These are phyloP conservation scores for Diadophis punctatus DNA, from an alignment of 2,113 vertebrate species.

Conservation along the genomic window DNA sequence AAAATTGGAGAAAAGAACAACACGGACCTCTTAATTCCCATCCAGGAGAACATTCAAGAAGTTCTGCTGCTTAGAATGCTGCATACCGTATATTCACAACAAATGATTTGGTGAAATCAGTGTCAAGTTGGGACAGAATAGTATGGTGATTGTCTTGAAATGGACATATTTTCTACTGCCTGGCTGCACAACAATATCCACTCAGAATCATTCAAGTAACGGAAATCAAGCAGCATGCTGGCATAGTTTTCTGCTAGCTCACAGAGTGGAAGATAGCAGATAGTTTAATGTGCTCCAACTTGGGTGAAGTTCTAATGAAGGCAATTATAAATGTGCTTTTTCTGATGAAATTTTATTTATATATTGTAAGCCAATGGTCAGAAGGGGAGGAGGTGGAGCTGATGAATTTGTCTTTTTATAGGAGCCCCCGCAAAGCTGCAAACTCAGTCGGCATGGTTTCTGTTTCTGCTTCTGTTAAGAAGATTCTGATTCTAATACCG, in stretches of 20 bases:
- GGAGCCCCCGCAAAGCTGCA: background rate
- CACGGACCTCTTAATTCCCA: background rate
- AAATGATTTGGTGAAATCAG: background rate
- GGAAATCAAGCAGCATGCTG: background rate
- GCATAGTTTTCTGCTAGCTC: background rate
- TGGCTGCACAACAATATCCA: background rate
- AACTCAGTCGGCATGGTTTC: background rate
- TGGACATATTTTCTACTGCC: background rate
- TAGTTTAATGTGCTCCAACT: background rate
- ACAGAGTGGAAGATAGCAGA: background rate
- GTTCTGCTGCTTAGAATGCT: background rate
- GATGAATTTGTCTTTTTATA: background rate
- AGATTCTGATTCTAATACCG: background rate
- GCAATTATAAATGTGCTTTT: background rate
- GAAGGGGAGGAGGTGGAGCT: background rate
- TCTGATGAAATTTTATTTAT: background rate
- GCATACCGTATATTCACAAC: background rate
- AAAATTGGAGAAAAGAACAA: background rate
- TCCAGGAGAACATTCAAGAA: background rate
- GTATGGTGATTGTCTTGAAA: background rate
- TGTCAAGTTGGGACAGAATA: background rate
- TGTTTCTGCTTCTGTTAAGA: background rate
- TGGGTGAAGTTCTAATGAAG: background rate
- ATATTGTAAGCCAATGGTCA: background rate
- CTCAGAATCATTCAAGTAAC: background rate